A percentile compares a stretch with the other conserved stretches of the same genome.
Conservation (phyloP, 2,888 invertebrate species). For the Cactoblastis cactorum region DNA sequence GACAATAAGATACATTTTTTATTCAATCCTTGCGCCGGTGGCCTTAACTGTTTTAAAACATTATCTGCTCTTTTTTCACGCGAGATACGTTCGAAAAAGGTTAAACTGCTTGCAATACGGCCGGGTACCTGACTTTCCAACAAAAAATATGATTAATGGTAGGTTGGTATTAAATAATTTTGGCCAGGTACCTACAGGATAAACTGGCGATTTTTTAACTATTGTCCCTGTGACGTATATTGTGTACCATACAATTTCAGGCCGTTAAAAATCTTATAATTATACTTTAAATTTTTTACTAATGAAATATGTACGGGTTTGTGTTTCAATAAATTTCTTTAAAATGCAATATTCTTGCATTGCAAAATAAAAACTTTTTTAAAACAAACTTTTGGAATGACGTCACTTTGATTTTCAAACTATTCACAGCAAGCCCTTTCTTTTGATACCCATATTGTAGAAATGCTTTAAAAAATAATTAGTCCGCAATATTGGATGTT, state of each 20-base stretch:
- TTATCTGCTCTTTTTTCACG: conserved; percentile 17
- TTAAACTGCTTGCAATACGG: conserved; percentile 54
- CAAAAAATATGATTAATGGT: conserved; percentile 77
- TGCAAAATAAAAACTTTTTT: no score
- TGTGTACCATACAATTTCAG: conserved; percentile 25
- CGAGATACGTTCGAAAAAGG: conserved; percentile 32
- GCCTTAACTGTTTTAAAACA: conserved; percentile 30
- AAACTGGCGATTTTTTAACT: conserved; percentile 57
- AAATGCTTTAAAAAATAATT: no score
- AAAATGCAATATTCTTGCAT: no score
- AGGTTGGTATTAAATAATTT: conserved; percentile 67
- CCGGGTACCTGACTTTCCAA: conserved; percentile 47
- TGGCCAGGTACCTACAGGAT: conserved; percentile 55
- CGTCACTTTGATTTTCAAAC: no score
- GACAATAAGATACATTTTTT: conserved; percentile 39
- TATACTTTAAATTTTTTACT: conserved; percentile 22
- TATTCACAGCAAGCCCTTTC: no score
- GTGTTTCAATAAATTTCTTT: no score
- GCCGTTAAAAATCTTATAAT: conserved; percentile 26
- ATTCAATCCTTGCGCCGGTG: conserved; percentile 49
- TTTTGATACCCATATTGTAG: no score
- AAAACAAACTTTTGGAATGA: no score
- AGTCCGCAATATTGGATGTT: no score
- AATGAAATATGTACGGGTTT: no score
- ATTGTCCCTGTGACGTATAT: conserved; percentile 29